These are phyloP conservation scores for Lagenorhynchus albirostris DNA, from an alignment of 2,113 vertebrate genomes.

Conservation along the genomic window DNA sequence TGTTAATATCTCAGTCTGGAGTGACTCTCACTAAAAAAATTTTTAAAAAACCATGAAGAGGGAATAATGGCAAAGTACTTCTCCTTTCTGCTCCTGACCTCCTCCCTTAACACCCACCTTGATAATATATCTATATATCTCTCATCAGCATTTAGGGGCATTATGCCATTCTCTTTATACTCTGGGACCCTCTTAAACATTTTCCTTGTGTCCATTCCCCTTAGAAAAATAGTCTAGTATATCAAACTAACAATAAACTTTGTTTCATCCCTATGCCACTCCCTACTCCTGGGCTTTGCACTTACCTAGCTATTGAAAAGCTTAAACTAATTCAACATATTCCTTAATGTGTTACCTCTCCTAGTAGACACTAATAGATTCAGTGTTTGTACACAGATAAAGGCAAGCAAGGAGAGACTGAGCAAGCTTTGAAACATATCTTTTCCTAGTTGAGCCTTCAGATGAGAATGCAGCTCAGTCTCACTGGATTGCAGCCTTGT, in stretches of 20 bases:
- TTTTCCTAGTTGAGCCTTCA: background rate
- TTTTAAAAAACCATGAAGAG: background rate
- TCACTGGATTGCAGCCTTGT: background rate
- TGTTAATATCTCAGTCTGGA: background rate
- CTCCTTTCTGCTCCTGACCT: background rate
- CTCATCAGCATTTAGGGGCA: background rate
- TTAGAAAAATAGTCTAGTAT: background rate
- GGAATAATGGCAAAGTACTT: background rate
- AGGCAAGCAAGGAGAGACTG: background rate
- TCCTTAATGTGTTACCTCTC: background rate
- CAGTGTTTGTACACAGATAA: background rate
- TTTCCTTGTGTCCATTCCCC: background rate
- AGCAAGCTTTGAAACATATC: background rate
- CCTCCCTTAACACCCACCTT: background rate
- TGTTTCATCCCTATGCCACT: background rate
- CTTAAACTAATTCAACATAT: background rate
- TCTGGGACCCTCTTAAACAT: background rate
- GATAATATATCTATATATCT: background rate
- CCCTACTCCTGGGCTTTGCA: background rate
- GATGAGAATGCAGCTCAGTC: background rate
- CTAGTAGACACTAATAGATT: background rate
- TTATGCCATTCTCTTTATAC: background rate
- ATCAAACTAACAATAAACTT: background rate
- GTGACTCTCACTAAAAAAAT: background rate
- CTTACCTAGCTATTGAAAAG: background rate